Evolutionary conservation across 2,888 invertebrate species (phyloP).

Genomic region (Ametastegia equiseti): DNA sequence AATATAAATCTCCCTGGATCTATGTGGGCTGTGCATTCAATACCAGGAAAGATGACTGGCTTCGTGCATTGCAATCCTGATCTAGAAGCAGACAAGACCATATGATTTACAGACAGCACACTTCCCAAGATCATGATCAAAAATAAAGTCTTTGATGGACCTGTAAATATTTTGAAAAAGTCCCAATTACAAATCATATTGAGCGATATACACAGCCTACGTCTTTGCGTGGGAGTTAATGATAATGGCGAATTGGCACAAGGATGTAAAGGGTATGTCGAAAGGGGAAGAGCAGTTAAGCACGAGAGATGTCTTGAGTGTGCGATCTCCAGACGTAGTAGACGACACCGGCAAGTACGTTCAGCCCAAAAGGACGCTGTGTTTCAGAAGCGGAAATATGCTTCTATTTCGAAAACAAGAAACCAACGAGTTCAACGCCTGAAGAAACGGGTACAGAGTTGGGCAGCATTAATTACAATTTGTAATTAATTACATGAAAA

Average conservation of each 20-base stretch:
- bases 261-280: not conserved
- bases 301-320: not conserved
- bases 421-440: too few relatives aligned
- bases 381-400: too few relatives aligned
- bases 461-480: too few relatives aligned
- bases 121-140: not conserved
- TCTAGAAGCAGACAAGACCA: not conserved
- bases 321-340: not conserved
- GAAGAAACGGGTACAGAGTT: too few relatives aligned
- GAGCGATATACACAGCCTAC: not conserved
- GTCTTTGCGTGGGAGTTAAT: not conserved
- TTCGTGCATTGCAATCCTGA: not conserved
- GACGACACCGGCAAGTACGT: too few relatives aligned
- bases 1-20: not conserved
- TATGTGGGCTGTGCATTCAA: not conserved
- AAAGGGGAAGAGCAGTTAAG: too few relatives aligned
- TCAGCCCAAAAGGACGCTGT: too few relatives aligned
- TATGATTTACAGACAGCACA: not conserved
- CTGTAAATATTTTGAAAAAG: not conserved
- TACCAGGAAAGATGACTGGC: slow-evolving; percentile 1
- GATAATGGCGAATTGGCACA: not conserved
- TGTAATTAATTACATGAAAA: too few relatives aligned
- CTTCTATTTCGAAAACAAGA: too few relatives aligned
- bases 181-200: not conserved
- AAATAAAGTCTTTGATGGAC: not conserved